phyloP scores from a whole-genome alignment of 2,797 vertebrate species.

The Poeciliopsis gracilis region DNA sequence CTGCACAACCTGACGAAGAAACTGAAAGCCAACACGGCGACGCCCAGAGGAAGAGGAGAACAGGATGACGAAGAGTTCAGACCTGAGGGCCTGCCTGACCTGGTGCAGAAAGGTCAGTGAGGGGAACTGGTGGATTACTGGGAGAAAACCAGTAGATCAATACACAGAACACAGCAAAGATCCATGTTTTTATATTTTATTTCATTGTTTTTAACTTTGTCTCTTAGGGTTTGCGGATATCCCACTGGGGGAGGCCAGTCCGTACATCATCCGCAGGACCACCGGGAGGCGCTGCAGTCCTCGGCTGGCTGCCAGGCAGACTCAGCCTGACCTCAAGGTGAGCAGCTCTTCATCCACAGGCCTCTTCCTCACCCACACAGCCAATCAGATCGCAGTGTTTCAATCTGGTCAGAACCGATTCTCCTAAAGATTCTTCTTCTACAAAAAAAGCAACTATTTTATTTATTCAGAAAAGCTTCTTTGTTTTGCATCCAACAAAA shows the following conservation, averaged over 20 bases:
- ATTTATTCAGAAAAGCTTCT: background rate
- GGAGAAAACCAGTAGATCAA: background rate
- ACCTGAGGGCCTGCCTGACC: slow-evolving; percentile 87
- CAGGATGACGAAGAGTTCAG: slow-evolving; percentile 67
- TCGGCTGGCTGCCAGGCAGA: slow-evolving; percentile 53
- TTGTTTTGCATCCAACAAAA: background rate
- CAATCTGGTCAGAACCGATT: background rate
- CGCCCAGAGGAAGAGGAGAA: slow-evolving; percentile 38
- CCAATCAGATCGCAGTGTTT: background rate
- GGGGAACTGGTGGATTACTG: background rate
- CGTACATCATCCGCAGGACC: slow-evolving; percentile 84
- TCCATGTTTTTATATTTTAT: background rate
- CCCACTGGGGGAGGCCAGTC: slow-evolving; percentile 82
- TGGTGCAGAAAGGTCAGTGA: slow-evolving; percentile 86
- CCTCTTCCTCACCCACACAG: background rate
- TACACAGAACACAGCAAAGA: background rate
- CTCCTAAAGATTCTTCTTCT: too few species aligned
- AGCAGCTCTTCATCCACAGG: slow-evolving; percentile 21
- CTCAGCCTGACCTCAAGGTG: slow-evolving; percentile 84
- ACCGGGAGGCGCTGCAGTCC: slow-evolving; percentile 81
- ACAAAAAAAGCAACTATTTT: background rate
- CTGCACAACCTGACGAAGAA: slow-evolving; percentile 80
- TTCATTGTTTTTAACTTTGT: background rate
- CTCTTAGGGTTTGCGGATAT: slow-evolving; percentile 86
- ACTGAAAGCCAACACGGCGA: slow-evolving; percentile 60